Base-by-base conservation (phyloP, 2,113 vertebrate genomes). In the Alethe diademata region DNA sequence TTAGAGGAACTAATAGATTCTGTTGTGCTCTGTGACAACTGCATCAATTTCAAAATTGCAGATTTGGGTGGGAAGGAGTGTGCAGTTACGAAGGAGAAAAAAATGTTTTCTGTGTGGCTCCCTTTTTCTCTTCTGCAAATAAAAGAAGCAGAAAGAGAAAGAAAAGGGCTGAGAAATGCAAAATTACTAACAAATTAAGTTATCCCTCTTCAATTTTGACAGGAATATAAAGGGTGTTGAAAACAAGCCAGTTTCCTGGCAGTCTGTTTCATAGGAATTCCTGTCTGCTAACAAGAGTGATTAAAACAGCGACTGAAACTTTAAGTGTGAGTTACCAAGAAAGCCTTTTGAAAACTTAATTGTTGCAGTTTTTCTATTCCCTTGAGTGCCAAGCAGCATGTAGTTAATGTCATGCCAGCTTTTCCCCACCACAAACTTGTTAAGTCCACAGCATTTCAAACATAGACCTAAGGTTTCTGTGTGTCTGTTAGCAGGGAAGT, bases 281-380 rank as follows among this genome's bases (percentile, higher is more conserved):
- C 74, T 70, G 12, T 54, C 43, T 35, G 4, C 38, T 29, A 38
- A 78, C 72, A 38, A 67, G 75, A 50, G 53, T 38, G 50, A 65
- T 74, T 45, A 86, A 64, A 51, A 81, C 45, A 66, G 80, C 90
- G 84, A 43, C 19, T 51, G 62, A 84, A 95, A 75, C 75, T 70
- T 84, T 74, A 90, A 70, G 56, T 94, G 90, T 62, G 79, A 84
- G 64, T 91, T 78, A 83, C 64, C 35, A 78, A 61, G 89, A 87
- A 92, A 91, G 45, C 19, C 17, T 91, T 92, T 93, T 88, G 91
- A 86, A 71, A 86, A 66, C 65, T 81, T 91, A 88, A 73, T 94
- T 95, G 89, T 70, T 58, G 82, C 75, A 90, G 45, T 89, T 97
- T 96, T 18, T 96, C 79, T 61, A 43, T 60, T 40, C 89, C 64